Conservation (phyloP, 1,140 invertebrate genomes). For the Meloidogyne exigua region DNA sequence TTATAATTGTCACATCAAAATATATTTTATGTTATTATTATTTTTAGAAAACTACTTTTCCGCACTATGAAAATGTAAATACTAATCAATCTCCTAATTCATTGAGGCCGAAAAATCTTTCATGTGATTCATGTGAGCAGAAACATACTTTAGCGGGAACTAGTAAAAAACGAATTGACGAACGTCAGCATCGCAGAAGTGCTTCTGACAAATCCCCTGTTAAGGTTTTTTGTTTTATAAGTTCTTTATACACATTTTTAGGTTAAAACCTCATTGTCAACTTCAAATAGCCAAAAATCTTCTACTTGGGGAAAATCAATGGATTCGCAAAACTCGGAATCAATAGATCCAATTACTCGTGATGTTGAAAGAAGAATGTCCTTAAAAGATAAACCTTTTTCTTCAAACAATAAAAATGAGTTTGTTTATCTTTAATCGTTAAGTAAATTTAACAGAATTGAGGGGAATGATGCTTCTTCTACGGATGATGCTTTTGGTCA, state of each 20-base stretch:
- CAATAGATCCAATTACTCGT: slow-evolving; percentile 54
- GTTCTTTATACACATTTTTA: background rate
- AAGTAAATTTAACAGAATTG: background rate
- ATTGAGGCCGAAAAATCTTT: background rate
- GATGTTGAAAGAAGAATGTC: slow-evolving; percentile 58
- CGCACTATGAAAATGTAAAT: background rate
- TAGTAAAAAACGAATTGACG: background rate
- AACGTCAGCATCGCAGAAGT: slow-evolving; percentile 8
- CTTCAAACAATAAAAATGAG: slow-evolving; percentile 15
- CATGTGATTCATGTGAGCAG: background rate
- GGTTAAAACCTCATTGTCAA: slow-evolving; percentile 1
- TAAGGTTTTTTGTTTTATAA: background rate
- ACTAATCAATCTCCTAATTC: background rate
- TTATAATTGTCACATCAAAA: background rate
- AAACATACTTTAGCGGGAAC: background rate
- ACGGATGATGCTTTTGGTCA: slow-evolving; percentile 25
- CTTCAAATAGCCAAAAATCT: slow-evolving; percentile 13
- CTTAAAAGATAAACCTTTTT: slow-evolving; percentile 39
- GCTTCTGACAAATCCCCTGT: slow-evolving; percentile 23
- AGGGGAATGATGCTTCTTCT: background rate
- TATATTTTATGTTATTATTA: background rate
- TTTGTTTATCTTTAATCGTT: background rate
- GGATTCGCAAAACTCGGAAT: slow-evolving; percentile 29
- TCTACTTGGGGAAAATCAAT: slow-evolving; percentile 20
- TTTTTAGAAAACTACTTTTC: background rate